A percentile compares a stretch with the other conserved stretches of the same genome.
phyloP scores from a whole-genome alignment of 2,888 invertebrate genomes.

The Himalopsyche japonica region DNA sequence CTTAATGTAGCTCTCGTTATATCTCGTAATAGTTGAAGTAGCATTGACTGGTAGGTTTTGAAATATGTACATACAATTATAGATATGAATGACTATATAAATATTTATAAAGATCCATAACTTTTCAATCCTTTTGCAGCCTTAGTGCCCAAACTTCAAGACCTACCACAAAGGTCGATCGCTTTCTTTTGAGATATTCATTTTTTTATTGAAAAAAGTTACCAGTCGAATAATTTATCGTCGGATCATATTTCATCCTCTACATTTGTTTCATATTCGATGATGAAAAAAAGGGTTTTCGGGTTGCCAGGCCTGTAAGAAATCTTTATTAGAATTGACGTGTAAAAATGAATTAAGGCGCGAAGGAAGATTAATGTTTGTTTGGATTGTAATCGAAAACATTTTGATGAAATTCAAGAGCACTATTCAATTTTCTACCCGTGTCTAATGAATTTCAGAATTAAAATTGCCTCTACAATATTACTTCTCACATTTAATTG shows the following conservation, averaged over 20 bases:
- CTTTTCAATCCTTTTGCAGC: neutral
- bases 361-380: neutral
- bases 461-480: too few relatives aligned
- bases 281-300: neutral
- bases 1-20: too few relatives aligned
- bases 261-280: neutral
- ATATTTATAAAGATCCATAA: too few relatives aligned
- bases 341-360: neutral
- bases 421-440: neutral
- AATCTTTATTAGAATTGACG: neutral
- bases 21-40: too few relatives aligned
- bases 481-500: too few relatives aligned
- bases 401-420: neutral
- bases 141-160: neutral
- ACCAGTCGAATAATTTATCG: neutral
- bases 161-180: neutral
- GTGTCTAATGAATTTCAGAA: neutral
- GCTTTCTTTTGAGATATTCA: neutral
- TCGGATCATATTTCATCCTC: neutral
- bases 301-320: neutral
- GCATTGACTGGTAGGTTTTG: too few relatives aligned
- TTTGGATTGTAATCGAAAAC: neutral
- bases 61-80: too few relatives aligned
- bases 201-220: neutral
- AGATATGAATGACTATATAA: too few relatives aligned